phyloP scores from a whole-genome alignment of 2,797 vertebrate species.

The Pangasius sanitwongsei region DNA sequence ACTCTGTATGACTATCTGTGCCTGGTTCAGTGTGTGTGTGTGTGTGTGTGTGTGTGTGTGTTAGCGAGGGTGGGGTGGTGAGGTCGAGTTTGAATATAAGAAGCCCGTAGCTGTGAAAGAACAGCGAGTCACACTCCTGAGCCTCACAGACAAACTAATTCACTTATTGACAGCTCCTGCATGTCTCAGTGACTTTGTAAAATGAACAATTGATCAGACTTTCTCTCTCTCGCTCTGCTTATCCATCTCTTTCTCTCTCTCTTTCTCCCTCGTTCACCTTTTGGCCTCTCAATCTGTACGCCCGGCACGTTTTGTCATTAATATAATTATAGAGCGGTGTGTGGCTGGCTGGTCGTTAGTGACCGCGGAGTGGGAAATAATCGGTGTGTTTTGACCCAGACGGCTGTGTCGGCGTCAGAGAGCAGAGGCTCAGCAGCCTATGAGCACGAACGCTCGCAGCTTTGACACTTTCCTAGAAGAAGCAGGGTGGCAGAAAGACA shows the following conservation, averaged over 20 bases:
- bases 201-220: conserved; percentile 93
- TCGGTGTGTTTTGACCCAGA: conserved; percentile 59
- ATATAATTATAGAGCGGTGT: conserved; percentile 77
- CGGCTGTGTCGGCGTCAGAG: conserved; percentile 15
- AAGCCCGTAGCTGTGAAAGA: conserved; percentile 64
- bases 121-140: conserved; percentile 76
- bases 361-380: conserved; percentile 68
- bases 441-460: neutral
- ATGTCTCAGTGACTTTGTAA: conserved; percentile 87
- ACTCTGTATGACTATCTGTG: conserved; percentile 42
- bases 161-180: conserved; percentile 86
- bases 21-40: conserved; percentile 26
- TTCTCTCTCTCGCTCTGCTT: conserved; percentile 32
- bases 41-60: conserved; percentile 32
- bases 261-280: conserved; percentile 42
- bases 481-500: neutral
- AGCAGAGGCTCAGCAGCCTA: neutral
- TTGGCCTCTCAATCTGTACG: conserved; percentile 70
- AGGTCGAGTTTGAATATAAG: conserved; percentile 7
- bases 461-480: neutral
- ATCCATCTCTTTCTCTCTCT: conserved; percentile 36
- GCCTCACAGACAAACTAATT: conserved; percentile 83
- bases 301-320: conserved; percentile 83
- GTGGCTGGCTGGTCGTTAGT: conserved; percentile 73
- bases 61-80: conserved; percentile 14